Conservation (phyloP, 2,113 vertebrate genomes). For the Jacana jacana region DNA sequence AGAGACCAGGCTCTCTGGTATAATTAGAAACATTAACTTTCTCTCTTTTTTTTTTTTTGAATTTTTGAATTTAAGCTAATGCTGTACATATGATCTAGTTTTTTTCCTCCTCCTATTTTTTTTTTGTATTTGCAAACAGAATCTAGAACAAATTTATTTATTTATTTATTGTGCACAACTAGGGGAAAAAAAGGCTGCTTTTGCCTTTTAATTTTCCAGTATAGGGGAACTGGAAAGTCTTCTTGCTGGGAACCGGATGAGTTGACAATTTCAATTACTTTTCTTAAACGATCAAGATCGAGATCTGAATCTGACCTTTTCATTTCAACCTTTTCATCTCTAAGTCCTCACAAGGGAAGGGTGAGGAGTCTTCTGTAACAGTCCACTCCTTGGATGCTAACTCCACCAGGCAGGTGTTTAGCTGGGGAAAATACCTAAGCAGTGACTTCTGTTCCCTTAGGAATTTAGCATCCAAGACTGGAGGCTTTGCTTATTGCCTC, state of each 20-base stretch:
- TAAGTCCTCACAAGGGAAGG: not conserved
- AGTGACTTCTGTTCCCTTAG: not conserved
- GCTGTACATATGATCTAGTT: not conserved
- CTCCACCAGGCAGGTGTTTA: not conserved
- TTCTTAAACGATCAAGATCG: not conserved
- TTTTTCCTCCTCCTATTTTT: not conserved
- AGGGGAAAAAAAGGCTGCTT: not conserved
- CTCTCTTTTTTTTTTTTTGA: too few species aligned
- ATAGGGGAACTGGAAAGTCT: not conserved
- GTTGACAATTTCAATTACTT: not conserved
- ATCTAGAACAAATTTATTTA: not conserved
- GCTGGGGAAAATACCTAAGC: not conserved
- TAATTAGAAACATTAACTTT: not conserved
- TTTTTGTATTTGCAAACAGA: not conserved
- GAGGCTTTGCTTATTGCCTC: not conserved
- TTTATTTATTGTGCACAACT: not conserved
- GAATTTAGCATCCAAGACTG: not conserved
- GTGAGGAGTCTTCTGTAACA: not conserved
- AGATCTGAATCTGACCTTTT: not conserved
- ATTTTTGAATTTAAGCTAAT: not conserved
- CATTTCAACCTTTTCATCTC: not conserved
- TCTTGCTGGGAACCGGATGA: not conserved
- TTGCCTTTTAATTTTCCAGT: not conserved
- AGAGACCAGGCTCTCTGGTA: not conserved
- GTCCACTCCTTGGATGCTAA: not conserved